phyloP scores from a whole-genome alignment of 2,888 invertebrate species.

The Pyrgus malvae region DNA sequence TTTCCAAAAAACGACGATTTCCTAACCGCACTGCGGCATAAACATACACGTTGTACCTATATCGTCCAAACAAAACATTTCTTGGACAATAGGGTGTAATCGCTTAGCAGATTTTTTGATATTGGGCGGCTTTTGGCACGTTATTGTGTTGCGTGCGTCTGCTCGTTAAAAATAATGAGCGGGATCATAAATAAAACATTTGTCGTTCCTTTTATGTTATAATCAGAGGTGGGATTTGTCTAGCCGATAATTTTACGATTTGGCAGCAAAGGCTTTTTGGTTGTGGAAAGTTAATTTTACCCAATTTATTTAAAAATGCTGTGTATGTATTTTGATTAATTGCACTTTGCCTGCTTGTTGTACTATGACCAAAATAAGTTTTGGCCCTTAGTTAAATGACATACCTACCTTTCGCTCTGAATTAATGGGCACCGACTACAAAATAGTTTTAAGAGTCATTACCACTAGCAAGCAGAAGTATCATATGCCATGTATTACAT shows the following conservation, averaged over 20 bases:
- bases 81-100: constrained; percentile 50
- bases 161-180: constrained; percentile 78
- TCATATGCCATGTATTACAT: too few species aligned
- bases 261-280: neutral
- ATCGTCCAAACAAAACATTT: constrained; percentile 19
- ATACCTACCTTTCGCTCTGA: too few species aligned
- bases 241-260: constrained; percentile 25
- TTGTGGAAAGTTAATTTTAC: too few species aligned
- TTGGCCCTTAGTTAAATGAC: too few species aligned
- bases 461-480: too few species aligned
- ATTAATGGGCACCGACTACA: too few species aligned
- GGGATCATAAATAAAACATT: constrained; percentile 60
- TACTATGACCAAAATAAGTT: too few species aligned
- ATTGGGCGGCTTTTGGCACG: constrained; percentile 69
- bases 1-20: neutral
- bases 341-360: too few species aligned
- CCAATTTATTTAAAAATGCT: too few species aligned
- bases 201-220: constrained; percentile 42
- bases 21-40: neutral
- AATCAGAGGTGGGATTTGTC: constrained; percentile 42
- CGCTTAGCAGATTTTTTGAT: constrained; percentile 57
- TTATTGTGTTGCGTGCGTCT: constrained; percentile 39
- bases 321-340: too few species aligned
- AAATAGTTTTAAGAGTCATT: too few species aligned
- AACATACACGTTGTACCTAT: neutral